Conservation (phyloP, 2,797 vertebrate species). For the Aphelocoma californica region DNA sequence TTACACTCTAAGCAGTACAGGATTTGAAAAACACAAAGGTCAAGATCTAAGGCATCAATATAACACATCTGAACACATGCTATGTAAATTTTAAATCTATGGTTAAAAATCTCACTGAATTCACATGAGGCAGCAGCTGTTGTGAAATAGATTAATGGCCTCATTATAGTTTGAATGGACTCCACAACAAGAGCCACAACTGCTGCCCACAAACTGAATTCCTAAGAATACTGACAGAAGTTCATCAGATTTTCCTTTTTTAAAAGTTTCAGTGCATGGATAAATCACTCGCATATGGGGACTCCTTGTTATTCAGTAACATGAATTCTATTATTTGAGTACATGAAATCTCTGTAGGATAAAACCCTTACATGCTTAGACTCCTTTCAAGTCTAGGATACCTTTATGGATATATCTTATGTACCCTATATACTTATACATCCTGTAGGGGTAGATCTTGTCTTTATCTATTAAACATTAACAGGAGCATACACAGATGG, state of each 20-base stretch:
- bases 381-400: background rate
- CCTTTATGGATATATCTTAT: background rate
- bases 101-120: background rate
- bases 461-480: background rate
- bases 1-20: too few species aligned
- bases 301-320: background rate
- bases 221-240: background rate
- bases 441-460: background rate
- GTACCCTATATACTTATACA: rapidly evolving
- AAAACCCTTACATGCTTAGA: background rate
- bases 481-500: background rate
- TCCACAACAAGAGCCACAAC: background rate
- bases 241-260: background rate
- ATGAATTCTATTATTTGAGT: background rate
- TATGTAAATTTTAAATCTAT: background rate
- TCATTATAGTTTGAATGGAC: background rate
- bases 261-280: background rate
- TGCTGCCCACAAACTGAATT: background rate
- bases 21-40: too few species aligned
- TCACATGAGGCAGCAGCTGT: background rate
- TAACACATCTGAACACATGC: background rate
- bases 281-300: background rate
- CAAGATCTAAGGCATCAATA: background rate
- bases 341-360: background rate
- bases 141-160: background rate